Percentiles rank a stretch among this genome's conserved stretches.
Evolutionary conservation across 2,888 invertebrate species (phyloP).

Genomic region (Coleophora deauratella): DNA sequence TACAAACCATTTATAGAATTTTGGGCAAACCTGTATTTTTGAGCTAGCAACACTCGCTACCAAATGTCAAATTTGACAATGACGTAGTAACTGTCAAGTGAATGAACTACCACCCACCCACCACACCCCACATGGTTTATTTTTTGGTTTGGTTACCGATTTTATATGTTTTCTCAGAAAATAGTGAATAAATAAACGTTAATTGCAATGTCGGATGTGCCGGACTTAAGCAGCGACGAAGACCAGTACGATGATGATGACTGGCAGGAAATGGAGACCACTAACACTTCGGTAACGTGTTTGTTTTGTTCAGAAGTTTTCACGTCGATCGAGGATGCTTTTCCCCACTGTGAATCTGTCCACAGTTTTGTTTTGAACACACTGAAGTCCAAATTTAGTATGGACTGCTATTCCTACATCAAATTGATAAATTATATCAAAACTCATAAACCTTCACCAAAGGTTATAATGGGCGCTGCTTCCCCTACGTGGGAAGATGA

Average conservation of each 20-base stretch:
- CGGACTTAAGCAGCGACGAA: conserved; percentile 67
- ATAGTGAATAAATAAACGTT: too few species aligned
- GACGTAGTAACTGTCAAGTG: too few species aligned
- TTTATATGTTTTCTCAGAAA: too few species aligned
- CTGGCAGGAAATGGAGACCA: conserved; percentile 67
- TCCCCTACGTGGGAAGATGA: conserved; percentile 82
- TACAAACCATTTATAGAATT: too few species aligned
- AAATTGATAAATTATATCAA: conserved; percentile 88
- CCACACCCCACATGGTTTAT: too few species aligned
- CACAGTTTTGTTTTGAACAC: conserved; percentile 79
- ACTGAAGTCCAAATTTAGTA: conserved; percentile 79
- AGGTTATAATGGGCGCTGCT: conserved; percentile 67
- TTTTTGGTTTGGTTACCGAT: too few species aligned
- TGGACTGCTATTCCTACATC: conserved; percentile 88
- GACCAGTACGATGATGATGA: conserved; percentile 64
- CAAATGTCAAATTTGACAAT: too few species aligned
- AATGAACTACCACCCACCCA: too few species aligned
- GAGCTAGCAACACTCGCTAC: too few species aligned
- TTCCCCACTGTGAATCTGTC: conserved; percentile 77
- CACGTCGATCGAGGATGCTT: conserved; percentile 75
- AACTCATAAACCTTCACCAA: conserved; percentile 72
- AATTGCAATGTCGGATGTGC: conserved; percentile 54
- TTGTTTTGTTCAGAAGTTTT: conserved; percentile 81
- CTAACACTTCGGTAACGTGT: conserved; percentile 68
- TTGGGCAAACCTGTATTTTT: too few species aligned